Percentiles rank a stretch among this genome's conserved stretches.
These are phyloP conservation scores for Pachyseris speciosa DNA, from an alignment of 64 coral and sea anemone species.

Conservation along the genomic window DNA sequence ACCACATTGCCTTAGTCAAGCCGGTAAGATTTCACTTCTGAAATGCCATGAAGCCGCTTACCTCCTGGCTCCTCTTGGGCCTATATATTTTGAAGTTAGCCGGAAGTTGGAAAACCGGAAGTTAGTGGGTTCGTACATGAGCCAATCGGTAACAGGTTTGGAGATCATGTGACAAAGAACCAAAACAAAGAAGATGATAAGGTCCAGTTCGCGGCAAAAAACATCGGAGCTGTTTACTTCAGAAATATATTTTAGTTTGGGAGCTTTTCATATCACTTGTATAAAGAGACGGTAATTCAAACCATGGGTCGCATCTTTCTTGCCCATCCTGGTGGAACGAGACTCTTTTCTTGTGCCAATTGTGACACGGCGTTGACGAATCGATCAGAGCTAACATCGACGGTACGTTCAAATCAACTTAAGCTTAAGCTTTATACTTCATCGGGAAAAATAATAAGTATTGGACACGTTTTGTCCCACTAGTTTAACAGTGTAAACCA, in stretches of 20 bases:
- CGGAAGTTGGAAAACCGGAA: background rate
- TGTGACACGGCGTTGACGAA: slow-evolving; percentile 99
- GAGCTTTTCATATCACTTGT: background rate
- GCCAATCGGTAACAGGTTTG: background rate
- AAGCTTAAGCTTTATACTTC: background rate
- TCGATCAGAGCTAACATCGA: slow-evolving; percentile 95
- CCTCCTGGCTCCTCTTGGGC: too few species aligned
- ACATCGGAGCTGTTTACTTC: background rate
- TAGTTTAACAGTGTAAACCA: background rate
- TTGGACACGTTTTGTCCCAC: background rate
- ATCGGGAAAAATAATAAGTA: background rate
- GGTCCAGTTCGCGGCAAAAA: slow-evolving; percentile 16
- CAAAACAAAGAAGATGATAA: background rate
- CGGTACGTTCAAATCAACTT: slow-evolving; percentile 58
- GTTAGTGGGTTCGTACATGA: background rate
- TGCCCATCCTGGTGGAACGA: slow-evolving; percentile 93
- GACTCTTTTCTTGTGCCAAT: slow-evolving; percentile 96
- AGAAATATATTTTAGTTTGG: background rate
- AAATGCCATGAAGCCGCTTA: too few species aligned
- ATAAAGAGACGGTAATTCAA: background rate
- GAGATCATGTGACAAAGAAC: background rate
- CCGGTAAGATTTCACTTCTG: too few species aligned
- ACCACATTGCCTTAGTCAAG: too few species aligned
- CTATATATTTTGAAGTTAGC: background rate
- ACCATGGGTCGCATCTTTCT: slow-evolving; percentile 95